Evolutionary conservation across 2,888 invertebrate species (phyloP).

Genomic region (Epicampocera succincta): DNA sequence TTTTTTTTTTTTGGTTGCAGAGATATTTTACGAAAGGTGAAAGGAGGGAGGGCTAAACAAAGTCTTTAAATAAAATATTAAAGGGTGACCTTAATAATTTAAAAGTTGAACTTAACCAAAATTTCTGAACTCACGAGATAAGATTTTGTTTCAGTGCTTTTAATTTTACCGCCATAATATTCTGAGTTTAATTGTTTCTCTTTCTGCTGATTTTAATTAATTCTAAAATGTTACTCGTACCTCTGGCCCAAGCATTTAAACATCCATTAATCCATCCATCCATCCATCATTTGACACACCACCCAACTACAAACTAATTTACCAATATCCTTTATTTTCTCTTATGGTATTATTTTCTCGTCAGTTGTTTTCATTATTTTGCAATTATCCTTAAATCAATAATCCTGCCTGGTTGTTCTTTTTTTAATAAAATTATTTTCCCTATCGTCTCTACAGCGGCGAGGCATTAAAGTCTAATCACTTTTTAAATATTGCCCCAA

Average conservation of each 20-base stretch:
- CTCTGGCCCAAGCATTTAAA: no score
- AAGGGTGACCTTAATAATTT: constrained; percentile 13
- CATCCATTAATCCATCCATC: background rate
- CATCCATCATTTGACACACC: constrained; percentile 35
- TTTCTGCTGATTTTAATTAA: no score
- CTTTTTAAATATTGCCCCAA: constrained; percentile 57
- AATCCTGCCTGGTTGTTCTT: constrained; percentile 25
- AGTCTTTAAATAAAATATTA: constrained; percentile 19
- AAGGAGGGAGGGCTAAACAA: constrained; percentile 32
- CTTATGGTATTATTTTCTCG: constrained; percentile 52
- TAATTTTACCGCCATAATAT: background rate
- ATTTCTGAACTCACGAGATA: background rate
- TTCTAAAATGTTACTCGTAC: no score
- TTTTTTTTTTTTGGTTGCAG: no score
- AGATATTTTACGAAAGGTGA: constrained; percentile 9
- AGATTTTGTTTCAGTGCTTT: no score
- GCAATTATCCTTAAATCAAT: constrained; percentile 62
- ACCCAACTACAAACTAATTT: constrained; percentile 45
- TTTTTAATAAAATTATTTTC: background rate
- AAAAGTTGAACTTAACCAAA: background rate
- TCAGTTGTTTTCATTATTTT: constrained; percentile 61
- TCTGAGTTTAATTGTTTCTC: no score
- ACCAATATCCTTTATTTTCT: constrained; percentile 35
- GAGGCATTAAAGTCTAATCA: constrained; percentile 47
- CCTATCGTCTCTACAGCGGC: background rate